Conservation (phyloP, 1,140 invertebrate species). For the Aphelinus atriplicis region DNA sequence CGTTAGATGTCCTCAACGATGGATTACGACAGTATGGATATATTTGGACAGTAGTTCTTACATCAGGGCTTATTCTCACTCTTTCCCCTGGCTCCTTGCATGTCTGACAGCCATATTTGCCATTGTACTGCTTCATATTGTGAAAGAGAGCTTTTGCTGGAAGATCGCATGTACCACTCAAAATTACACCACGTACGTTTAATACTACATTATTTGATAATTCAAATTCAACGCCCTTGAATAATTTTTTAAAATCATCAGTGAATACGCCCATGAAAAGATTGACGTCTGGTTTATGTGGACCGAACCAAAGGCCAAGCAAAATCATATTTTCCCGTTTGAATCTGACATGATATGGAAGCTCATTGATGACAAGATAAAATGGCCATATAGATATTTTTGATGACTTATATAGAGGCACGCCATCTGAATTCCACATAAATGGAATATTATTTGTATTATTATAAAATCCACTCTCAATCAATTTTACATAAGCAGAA, state of each 20-base stretch:
- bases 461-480: neutral
- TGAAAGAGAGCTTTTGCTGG: conserved; percentile 18
- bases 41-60: too few relatives aligned
- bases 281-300: conserved; percentile 37
- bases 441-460: conserved; percentile 7
- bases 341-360: conserved; percentile 31
- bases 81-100: neutral
- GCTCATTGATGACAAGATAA: conserved; percentile 45
- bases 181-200: neutral
- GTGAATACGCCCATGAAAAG: conserved; percentile 30
- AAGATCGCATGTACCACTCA: conserved; percentile 14
- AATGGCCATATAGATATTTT: conserved; percentile 52
- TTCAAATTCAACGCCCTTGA: conserved; percentile 28
- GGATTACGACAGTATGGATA: too few relatives aligned
- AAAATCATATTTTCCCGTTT: conserved; percentile 44
- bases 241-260: conserved; percentile 27
- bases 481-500: neutral
- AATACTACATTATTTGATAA: neutral
- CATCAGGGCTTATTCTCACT: neutral
- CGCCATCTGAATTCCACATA: conserved; percentile 18
- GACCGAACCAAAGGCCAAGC: conserved; percentile 44
- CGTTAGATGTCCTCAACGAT: too few relatives aligned
- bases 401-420: conserved; percentile 50
- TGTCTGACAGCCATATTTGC: conserved; percentile 1
- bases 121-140: conserved; percentile 15